Conservation (phyloP, 1,140 invertebrate species). For the Penaeus chinensis region DNA sequence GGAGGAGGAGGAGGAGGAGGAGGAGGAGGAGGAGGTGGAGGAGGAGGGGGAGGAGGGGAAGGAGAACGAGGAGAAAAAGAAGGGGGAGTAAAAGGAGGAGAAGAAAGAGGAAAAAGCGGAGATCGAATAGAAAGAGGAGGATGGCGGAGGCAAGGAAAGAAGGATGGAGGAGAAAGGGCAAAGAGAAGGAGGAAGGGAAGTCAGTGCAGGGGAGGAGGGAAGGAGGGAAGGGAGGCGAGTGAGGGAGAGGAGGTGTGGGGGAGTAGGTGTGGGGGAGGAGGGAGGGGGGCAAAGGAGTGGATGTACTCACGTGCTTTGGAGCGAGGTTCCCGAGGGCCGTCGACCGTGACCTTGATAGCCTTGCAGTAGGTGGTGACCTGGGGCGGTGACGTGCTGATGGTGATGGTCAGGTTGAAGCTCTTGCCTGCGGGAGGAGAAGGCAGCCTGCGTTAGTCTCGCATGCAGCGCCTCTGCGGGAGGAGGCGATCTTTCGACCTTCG, state of each 20-base stretch:
- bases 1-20: no score
- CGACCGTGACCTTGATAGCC: slow-evolving; percentile 89
- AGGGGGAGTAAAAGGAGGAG: background rate
- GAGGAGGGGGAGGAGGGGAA: no score
- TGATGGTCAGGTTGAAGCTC: slow-evolving; percentile 97
- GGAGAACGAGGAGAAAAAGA: no score
- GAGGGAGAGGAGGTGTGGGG: no score
- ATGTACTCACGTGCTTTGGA: slow-evolving; percentile 94
- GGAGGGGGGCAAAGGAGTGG: background rate
- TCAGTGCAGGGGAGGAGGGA: background rate
- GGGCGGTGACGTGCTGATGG: slow-evolving; percentile 89
- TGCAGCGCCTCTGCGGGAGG: no score
- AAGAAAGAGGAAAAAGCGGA: background rate
- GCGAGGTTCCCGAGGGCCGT: slow-evolving; percentile 96
- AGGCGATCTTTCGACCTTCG: no score
- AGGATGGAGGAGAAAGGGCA: background rate
- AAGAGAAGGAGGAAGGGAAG: background rate
- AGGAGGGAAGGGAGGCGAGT: background rate
- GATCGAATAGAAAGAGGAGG: background rate
- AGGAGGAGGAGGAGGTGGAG: no score
- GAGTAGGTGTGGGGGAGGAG: background rate
- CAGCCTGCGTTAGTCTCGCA: no score
- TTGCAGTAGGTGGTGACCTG: slow-evolving; percentile 98
- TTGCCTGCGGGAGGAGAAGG: slow-evolving; percentile 81
- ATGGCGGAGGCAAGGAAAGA: background rate